A percentile compares a stretch with the other conserved stretches of the same genome.
Conservation (phyloP, 2,797 vertebrate genomes). For the Coendou prehensilis region DNA sequence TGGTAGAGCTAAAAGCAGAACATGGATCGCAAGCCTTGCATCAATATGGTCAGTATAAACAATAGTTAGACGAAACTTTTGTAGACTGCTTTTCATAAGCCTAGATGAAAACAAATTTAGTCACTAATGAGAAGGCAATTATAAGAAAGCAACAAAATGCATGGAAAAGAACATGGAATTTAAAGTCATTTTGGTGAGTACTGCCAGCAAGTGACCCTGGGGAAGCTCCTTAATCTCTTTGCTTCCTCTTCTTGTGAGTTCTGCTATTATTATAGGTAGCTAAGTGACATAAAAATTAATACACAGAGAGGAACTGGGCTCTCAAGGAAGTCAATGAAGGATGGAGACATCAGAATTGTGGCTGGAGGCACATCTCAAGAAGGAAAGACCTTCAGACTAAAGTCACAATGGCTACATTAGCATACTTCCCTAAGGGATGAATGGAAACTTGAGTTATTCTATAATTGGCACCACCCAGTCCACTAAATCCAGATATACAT, state of each 20-base stretch:
- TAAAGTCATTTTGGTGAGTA: neutral
- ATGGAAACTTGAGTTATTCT: neutral
- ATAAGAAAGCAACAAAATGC: neutral
- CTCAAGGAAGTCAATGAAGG: neutral
- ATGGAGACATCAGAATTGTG: neutral
- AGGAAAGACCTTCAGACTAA: neutral
- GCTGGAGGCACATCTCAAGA: neutral
- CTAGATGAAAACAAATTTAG: neutral
- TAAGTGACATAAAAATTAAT: neutral
- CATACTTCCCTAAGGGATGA: neutral
- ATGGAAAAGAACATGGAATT: neutral
- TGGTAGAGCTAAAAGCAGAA: neutral
- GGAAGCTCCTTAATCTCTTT: neutral
- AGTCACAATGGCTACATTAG: neutral
- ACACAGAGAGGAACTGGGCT: neutral
- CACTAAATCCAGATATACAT: neutral
- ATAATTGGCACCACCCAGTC: neutral
- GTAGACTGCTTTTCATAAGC: no score
- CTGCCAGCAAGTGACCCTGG: neutral
- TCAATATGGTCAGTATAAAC: neutral
- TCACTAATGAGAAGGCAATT: neutral
- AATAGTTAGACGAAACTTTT: neutral
- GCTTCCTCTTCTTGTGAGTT: neutral
- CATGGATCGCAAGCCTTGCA: neutral
- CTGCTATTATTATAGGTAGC: neutral